A percentile compares a stretch with the other conserved stretches of the same genome.
Conservation (phyloP, 2,888 invertebrate species). For the Lamellibrachia columna region DNA sequence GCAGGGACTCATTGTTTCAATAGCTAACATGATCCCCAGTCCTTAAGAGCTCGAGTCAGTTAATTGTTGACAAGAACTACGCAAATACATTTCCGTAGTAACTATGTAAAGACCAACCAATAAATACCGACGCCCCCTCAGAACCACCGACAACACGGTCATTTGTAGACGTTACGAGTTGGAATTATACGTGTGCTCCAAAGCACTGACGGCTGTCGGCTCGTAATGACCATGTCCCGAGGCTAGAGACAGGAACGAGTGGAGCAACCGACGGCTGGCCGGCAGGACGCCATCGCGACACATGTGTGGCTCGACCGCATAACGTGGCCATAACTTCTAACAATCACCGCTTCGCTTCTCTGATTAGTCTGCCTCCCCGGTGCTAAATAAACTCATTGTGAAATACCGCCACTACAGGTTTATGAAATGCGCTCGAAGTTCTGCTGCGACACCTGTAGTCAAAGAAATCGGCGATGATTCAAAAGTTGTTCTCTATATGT, state of each 20-base stretch:
- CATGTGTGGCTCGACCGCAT: background rate
- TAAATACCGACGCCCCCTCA: background rate
- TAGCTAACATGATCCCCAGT: background rate
- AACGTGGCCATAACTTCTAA: constrained; percentile 16
- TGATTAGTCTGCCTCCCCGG: background rate
- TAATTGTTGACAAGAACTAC: background rate
- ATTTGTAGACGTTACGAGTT: constrained; percentile 9
- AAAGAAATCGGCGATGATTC: background rate
- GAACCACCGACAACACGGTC: constrained; percentile 9
- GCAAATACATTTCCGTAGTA: background rate
- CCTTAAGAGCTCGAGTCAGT: background rate
- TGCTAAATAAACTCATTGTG: constrained; percentile 8
- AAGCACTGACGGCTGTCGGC: background rate
- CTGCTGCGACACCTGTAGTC: background rate
- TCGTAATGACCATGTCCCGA: background rate
- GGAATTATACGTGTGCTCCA: background rate
- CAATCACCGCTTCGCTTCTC: background rate
- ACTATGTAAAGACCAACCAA: background rate
- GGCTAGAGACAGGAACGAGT: background rate
- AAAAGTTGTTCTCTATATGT: background rate
- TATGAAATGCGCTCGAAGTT: background rate
- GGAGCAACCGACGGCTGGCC: background rate
- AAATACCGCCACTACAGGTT: background rate
- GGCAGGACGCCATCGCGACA: background rate
- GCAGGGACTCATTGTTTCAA: background rate